A percentile compares a stretch with the other conserved stretches of the same genome.
Evolutionary conservation across 2,888 invertebrate genomes (phyloP).

Genomic region (Eristalinus aeneus): DNA sequence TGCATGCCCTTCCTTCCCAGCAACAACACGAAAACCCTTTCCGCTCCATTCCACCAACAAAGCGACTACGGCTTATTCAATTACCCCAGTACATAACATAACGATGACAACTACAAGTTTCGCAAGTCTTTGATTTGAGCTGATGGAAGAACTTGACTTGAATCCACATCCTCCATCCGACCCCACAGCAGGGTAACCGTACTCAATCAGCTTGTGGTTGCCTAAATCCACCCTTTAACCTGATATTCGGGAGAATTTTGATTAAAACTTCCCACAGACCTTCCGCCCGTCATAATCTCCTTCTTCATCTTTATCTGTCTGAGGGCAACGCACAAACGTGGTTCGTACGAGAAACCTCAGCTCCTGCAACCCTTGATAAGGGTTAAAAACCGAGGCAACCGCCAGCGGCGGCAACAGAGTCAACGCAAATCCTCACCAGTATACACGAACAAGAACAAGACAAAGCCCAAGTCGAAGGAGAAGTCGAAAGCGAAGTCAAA

Average conservation of each 20-base stretch:
- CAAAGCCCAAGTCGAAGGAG: not conserved
- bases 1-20: too few species aligned
- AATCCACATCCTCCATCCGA: not conserved
- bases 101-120: conserved; percentile 22
- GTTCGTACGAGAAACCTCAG: not conserved
- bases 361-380: conserved; percentile 14
- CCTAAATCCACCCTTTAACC: conserved; percentile 41
- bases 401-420: conserved; percentile 16
- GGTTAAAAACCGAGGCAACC: conserved; percentile 23
- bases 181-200: not conserved
- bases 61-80: conserved; percentile 10
- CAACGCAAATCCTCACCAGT: not conserved
- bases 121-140: not conserved
- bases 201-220: conserved; percentile 53
- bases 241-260: conserved; percentile 28
- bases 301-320: conserved; percentile 27
- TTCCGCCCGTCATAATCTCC: conserved; percentile 43
- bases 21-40: conserved; percentile 4
- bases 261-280: conserved; percentile 56
- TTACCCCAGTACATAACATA: conserved; percentile 1
- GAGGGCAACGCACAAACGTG: conserved; percentile 4
- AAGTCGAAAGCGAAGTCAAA: not conserved
- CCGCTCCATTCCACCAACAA: not conserved
- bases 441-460: not conserved
- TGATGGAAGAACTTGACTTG: not conserved